phyloP scores from a whole-genome alignment of 1,140 invertebrate genomes.

The Antheraea pernyi region DNA sequence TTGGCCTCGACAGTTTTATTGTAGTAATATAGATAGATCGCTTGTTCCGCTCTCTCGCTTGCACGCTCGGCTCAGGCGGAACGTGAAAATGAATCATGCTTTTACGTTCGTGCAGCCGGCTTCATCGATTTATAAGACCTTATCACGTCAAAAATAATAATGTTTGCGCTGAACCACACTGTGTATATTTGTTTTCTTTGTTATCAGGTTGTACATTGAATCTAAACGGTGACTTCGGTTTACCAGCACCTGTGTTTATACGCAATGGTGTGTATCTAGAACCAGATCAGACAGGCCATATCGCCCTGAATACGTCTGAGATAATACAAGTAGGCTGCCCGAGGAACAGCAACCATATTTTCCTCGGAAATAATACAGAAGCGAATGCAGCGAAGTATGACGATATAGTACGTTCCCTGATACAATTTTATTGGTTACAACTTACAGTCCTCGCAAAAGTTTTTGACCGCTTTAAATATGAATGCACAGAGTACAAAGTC shows the following conservation, averaged over 20 bases:
- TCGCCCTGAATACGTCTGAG: conserved; percentile 39
- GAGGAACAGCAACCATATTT: conserved; percentile 34
- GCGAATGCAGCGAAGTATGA: conserved; percentile 21
- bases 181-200: not conserved
- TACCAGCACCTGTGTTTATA: conserved; percentile 46
- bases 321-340: conserved; percentile 45
- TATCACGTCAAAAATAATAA: too few species aligned
- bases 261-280: conserved; percentile 38
- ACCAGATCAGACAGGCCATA: conserved; percentile 33
- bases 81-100: too few species aligned
- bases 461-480: too few species aligned
- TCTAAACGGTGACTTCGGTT: conserved; percentile 46
- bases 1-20: too few species aligned
- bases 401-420: conserved; percentile 30
- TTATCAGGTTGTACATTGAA: conserved; percentile 54
- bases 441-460: too few species aligned
- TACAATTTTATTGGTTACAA: too few species aligned
- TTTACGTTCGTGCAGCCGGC: too few species aligned
- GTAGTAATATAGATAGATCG: too few species aligned
- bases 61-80: too few species aligned
- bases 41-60: too few species aligned
- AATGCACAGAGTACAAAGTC: too few species aligned
- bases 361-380: conserved; percentile 36
- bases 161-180: not conserved
- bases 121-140: too few species aligned